These are phyloP conservation scores for Melospiza melodia DNA, from an alignment of 2,113 vertebrate genomes.

Conservation along the genomic window DNA sequence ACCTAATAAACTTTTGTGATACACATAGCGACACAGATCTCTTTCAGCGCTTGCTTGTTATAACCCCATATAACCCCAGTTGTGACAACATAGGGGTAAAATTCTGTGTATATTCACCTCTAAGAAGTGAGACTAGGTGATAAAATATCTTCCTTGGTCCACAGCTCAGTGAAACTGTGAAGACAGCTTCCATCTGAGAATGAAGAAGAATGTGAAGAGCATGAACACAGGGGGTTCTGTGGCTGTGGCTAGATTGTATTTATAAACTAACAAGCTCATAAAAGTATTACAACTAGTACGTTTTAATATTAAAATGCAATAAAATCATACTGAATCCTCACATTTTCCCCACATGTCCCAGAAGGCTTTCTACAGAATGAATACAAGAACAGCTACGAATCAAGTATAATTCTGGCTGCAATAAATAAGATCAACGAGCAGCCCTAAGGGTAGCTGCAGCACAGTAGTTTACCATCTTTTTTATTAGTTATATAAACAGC, in stretches of 20 bases:
- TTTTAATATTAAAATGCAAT: constrained; percentile 64
- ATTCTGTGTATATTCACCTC: background rate
- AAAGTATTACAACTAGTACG: constrained; percentile 29
- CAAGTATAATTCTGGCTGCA: constrained; percentile 40
- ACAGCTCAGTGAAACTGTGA: background rate
- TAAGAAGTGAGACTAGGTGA: background rate
- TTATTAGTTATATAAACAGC: constrained; percentile 61
- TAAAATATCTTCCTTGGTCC: background rate
- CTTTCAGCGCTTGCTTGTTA: background rate
- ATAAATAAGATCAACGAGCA: constrained; percentile 49
- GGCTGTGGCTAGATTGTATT: background rate
- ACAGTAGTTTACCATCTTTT: constrained; percentile 39
- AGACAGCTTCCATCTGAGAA: background rate
- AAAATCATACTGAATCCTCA: constrained; percentile 34
- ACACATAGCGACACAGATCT: background rate
- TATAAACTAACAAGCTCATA: constrained; percentile 35
- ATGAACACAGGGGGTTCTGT: background rate
- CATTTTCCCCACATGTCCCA: background rate
- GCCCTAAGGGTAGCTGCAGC: constrained; percentile 21
- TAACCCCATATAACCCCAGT: background rate
- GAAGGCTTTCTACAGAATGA: constrained; percentile 18
- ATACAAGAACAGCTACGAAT: constrained; percentile 39
- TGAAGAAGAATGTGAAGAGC: background rate
- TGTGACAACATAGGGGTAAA: background rate
- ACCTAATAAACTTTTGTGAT: background rate